Percentiles rank a stretch among this genome's conserved stretches.
These are phyloP conservation scores for Trichacis sp. DNA, from an alignment of 2,888 invertebrate species.

Conservation along the genomic window DNA sequence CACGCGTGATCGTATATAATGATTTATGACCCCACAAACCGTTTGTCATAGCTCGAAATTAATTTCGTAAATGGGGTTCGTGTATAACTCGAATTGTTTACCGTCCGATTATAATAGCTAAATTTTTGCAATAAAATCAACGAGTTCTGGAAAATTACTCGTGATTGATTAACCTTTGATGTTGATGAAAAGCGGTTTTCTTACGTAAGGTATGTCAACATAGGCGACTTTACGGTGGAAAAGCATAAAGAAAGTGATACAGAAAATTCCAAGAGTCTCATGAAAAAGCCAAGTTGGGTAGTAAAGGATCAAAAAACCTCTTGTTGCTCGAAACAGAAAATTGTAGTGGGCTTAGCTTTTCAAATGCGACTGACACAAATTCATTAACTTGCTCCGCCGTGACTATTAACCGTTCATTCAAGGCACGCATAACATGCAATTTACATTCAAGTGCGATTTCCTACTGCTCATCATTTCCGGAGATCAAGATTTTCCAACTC, in stretches of 20 bases:
- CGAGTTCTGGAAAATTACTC: too few species aligned
- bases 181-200: conserved; percentile 8
- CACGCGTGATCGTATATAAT: too few species aligned
- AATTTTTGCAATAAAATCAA: too few species aligned
- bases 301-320: conserved; percentile 19
- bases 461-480: background rate
- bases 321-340: conserved; percentile 14
- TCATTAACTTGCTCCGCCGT: background rate
- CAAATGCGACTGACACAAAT: conserved; percentile 5
- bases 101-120: too few species aligned
- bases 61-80: too few species aligned
- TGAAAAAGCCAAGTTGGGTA: conserved; percentile 13
- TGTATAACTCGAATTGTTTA: too few species aligned
- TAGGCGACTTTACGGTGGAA: conserved; percentile 7
- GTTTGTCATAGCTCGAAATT: too few species aligned
- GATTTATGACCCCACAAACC: too few species aligned
- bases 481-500: background rate
- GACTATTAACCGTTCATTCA: conserved; percentile 5
- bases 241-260: conserved; percentile 14
- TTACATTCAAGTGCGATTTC: conserved; percentile 1
- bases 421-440: background rate
- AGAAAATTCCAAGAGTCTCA: conserved; percentile 16
- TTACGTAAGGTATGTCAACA: conserved; percentile 15
- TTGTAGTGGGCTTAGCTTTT: conserved; percentile 2
- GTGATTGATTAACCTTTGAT: background rate